Evolutionary conservation across 2,888 invertebrate genomes (phyloP).

Genomic region (Melanostoma scalare): DNA sequence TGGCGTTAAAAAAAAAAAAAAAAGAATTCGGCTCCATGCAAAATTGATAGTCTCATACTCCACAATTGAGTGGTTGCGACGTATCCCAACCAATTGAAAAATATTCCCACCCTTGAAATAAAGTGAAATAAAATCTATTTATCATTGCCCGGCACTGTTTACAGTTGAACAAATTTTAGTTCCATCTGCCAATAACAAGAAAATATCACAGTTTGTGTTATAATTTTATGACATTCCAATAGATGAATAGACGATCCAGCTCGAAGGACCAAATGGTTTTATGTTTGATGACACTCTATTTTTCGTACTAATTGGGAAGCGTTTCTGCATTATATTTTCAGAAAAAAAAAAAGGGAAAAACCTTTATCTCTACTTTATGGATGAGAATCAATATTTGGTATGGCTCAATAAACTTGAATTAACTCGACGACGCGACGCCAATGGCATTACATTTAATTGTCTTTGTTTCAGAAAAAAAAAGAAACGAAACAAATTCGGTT

Average conservation of each 20-base stretch:
- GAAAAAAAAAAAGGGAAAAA: neutral
- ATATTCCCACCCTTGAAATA: slow-evolving; percentile 21
- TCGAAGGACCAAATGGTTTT: slow-evolving; percentile 34
- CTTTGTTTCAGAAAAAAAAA: neutral
- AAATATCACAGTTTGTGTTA: neutral
- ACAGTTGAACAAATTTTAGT: slow-evolving; percentile 40
- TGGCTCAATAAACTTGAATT: slow-evolving; percentile 17
- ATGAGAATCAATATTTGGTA: neutral
- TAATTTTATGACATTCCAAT: slow-evolving; percentile 15
- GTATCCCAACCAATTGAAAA: slow-evolving; percentile 28
- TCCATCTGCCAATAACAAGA: slow-evolving; percentile 29
- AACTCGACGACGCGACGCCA: neutral
- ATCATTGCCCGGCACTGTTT: slow-evolving; percentile 28
- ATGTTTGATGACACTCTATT: slow-evolving; percentile 17
- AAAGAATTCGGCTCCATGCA: slow-evolving; percentile 53
- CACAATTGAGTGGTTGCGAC: slow-evolving; percentile 5
- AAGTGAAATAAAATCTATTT: slow-evolving; percentile 39
- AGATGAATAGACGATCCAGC: neutral
- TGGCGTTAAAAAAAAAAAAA: slow-evolving; percentile 12
- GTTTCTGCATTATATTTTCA: slow-evolving; percentile 2
- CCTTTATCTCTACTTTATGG: neutral
- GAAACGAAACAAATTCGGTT: neutral
- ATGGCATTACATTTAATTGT: slow-evolving; percentile 6
- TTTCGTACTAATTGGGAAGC: slow-evolving; percentile 12
- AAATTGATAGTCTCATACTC: slow-evolving; percentile 46